A percentile compares a stretch with the other conserved stretches of the same genome.
phyloP scores from a whole-genome alignment of 2,113 vertebrate species.

The Grallaria varia region DNA sequence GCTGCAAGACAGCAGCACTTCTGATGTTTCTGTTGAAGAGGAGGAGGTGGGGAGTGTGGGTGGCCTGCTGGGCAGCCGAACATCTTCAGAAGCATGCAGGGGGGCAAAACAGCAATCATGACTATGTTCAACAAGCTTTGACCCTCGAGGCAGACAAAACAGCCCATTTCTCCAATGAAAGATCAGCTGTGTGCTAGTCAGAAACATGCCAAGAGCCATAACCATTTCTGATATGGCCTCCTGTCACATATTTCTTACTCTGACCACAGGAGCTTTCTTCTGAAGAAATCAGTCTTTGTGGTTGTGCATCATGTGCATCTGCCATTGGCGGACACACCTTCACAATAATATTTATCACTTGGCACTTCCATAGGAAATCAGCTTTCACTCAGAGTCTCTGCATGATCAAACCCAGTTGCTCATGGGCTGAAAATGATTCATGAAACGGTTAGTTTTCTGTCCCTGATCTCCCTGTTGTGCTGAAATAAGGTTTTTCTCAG shows the following conservation, averaged over 20 bases:
- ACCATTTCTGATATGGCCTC: neutral
- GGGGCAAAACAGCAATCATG: neutral
- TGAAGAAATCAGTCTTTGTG: neutral
- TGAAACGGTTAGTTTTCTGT: neutral
- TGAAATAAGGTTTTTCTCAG: neutral
- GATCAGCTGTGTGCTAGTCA: neutral
- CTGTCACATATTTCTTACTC: neutral
- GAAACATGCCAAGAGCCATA: neutral
- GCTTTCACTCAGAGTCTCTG: neutral
- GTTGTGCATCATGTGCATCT: neutral
- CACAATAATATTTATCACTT: neutral
- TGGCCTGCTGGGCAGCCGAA: neutral
- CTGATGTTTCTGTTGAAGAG: neutral
- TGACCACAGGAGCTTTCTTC: neutral
- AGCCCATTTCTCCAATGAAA: neutral
- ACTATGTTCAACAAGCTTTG: neutral
- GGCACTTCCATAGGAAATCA: rapidly evolving
- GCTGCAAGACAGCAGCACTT: neutral
- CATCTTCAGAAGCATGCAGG: neutral
- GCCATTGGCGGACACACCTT: neutral
- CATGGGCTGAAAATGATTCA: neutral
- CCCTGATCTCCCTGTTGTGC: neutral
- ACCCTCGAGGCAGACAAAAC: neutral
- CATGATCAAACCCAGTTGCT: neutral
- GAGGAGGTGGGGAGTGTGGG: neutral